Conservation (phyloP, 1,140 invertebrate species). For the Calosoma granatense region DNA sequence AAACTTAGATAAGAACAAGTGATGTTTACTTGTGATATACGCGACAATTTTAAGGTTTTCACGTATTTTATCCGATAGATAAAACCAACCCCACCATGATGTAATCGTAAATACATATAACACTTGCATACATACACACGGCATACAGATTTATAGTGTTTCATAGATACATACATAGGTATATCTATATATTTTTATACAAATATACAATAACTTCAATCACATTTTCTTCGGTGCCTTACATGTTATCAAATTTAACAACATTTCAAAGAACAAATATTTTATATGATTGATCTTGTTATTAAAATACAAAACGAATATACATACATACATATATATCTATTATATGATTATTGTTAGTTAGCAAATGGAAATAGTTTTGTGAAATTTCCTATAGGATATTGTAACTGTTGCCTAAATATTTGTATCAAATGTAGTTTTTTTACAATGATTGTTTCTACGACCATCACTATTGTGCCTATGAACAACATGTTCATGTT, state of each 20-base stretch:
- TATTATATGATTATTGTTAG: neutral
- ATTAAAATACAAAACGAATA: neutral
- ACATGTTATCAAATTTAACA: neutral
- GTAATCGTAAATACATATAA: neutral
- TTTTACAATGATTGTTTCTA: neutral
- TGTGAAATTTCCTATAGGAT: neutral
- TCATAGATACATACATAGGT: neutral
- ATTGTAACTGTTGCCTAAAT: neutral
- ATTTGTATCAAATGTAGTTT: neutral
- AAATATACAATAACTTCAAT: neutral
- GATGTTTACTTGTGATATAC: conserved; percentile 7
- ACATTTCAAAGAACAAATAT: neutral
- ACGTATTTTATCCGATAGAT: neutral
- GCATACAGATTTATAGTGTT: neutral
- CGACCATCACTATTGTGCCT: neutral
- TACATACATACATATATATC: neutral
- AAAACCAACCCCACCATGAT: neutral
- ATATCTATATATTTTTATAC: conserved; percentile 3
- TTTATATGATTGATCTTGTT: neutral
- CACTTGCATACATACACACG: neutral
- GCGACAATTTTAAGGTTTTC: neutral
- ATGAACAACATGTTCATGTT: neutral
- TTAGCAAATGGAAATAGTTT: neutral
- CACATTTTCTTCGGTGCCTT: neutral
- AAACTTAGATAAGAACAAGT: conserved; percentile 9